Evolutionary conservation across 1,140 invertebrate genomes (phyloP), one percentile per base, ranked within the genome.

Genomic region (Lepidurus arcticus): DNA sequence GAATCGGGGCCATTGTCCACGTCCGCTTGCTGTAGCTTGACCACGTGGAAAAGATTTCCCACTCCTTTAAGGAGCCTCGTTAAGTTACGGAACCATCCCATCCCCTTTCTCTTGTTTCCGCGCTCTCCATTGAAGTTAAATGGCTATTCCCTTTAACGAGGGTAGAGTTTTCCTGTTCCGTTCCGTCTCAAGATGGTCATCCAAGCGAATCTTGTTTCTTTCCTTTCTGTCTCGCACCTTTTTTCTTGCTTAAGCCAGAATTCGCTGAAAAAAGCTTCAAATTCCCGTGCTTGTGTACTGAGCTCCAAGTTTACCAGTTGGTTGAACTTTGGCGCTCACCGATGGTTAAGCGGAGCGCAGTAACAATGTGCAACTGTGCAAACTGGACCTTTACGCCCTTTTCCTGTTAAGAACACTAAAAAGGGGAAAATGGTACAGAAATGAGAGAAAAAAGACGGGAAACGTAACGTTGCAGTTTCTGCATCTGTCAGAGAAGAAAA

Each of bases 91-190:
- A 21, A 16, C 53, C 21, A 13, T 65, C 53, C 53, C 53, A 65
- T 16, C 53, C 53, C n/a, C 53, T 16, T 16, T 65, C 13, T 16
- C 13, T 16, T 65, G 6, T 16, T 16, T 65, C 21, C 13, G 9
- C 53, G 7, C 53, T 16, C 8, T 21, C 53, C 9, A 13, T 7
- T 65, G 1, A 9, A 65, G 53, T 21, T 16, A 65, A 65, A 65
- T 65, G 16, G 21, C 53, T 65, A 21, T 65, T 65, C 16, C 53
- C 53, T 21, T 65, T 65, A 65, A 65, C 53, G 9, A 65, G 53
- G 53, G 53, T 65, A 65, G n/a, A n/a, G 53, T 65, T 65, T 65
- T 65, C n/a, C 53, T 65, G 53, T 65, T 65, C 53, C 53, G 53
- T 21, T 65, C 53, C n/a, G 53, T 65, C 53, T 65, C 53, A 65